Conservation (phyloP, 2,888 invertebrate species). For the Thelaira solivaga region DNA sequence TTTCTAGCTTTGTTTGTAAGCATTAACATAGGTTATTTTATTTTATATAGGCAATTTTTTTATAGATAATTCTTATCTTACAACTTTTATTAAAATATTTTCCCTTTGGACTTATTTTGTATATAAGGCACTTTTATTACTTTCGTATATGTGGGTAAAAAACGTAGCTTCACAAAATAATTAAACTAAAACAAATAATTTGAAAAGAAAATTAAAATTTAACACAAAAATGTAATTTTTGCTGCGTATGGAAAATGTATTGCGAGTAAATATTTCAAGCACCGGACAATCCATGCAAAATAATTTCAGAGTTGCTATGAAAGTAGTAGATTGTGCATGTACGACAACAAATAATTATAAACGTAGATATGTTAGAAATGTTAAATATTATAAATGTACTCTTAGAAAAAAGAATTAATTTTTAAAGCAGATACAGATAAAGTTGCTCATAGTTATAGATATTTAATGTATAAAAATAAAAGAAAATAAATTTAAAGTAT, state of each 20-base stretch:
- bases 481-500: too few species aligned
- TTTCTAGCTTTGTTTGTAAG: neutral
- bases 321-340: too few species aligned
- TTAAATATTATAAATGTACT: too few species aligned
- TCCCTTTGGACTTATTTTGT: constrained; percentile 9
- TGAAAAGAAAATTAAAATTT: constrained; percentile 28
- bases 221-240: constrained; percentile 52
- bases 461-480: too few species aligned
- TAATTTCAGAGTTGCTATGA: too few species aligned
- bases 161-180: constrained; percentile 18
- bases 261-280: too few species aligned
- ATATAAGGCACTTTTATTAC: neutral
- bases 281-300: too few species aligned
- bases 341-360: too few species aligned
- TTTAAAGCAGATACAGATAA: too few species aligned
- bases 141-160: constrained; percentile 12
- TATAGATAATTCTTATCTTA: neutral
- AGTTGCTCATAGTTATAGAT: too few species aligned
- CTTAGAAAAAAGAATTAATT: too few species aligned
- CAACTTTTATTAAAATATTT: neutral
- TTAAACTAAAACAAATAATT: constrained; percentile 18
- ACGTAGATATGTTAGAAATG: too few species aligned
- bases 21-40: constrained; percentile 30
- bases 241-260: constrained; percentile 54
- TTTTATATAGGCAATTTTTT: constrained; percentile 4